Conservation (phyloP, 1,140 invertebrate species). For the Macrosteles quadrilineatus region DNA sequence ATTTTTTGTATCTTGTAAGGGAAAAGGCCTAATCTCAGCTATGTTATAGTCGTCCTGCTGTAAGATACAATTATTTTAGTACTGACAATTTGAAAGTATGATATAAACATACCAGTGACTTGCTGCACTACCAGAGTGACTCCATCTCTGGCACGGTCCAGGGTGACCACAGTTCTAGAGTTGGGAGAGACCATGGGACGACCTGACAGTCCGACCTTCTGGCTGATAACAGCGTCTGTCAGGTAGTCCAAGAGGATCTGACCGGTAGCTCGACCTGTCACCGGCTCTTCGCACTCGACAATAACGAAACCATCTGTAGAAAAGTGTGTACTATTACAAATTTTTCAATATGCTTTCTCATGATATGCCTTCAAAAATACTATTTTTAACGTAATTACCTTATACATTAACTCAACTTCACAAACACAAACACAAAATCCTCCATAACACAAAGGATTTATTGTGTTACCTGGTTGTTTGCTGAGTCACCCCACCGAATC, state of each 20-base stretch:
- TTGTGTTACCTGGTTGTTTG: too few species aligned
- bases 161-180: conserved; percentile 67
- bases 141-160: conserved; percentile 59
- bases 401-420: too few species aligned
- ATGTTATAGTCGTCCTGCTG: too few species aligned
- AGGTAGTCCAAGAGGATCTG: conserved; percentile 76
- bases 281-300: conserved; percentile 69
- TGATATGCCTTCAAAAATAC: background rate
- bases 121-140: conserved; percentile 73
- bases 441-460: too few species aligned
- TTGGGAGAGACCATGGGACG: conserved; percentile 71
- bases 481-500: too few species aligned
- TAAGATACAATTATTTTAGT: too few species aligned
- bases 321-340: conserved; percentile 30
- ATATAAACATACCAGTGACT: conserved; percentile 62
- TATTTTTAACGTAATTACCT: too few species aligned
- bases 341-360: background rate
- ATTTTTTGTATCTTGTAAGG: too few species aligned
- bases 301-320: conserved; percentile 70
- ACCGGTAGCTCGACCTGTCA: conserved; percentile 62
- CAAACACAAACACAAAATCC: too few species aligned
- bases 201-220: conserved; percentile 66
- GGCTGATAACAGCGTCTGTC: conserved; percentile 70
- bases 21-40: too few species aligned
- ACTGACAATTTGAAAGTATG: too few species aligned